These are phyloP conservation scores for Drosophila pruinosa DNA, from an alignment of 1,140 invertebrate species.

Conservation along the genomic window DNA sequence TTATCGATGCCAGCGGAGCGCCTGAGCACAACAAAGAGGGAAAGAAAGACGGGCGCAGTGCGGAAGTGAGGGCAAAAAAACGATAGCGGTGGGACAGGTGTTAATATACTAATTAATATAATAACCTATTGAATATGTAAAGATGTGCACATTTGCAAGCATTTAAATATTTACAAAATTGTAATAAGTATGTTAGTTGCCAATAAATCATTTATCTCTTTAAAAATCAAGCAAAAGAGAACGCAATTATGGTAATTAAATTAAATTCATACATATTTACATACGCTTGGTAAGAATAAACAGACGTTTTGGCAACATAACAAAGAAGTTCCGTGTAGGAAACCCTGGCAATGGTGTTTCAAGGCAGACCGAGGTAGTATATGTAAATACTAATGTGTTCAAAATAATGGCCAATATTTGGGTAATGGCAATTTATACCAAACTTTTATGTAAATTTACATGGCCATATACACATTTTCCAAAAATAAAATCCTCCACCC, in stretches of 20 bases:
- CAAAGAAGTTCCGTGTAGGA: constrained; percentile 3
- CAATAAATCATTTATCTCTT: background rate
- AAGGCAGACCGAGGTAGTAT: background rate
- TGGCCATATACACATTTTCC: background rate
- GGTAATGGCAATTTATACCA: background rate
- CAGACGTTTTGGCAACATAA: background rate
- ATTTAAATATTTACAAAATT: background rate
- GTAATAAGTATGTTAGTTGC: background rate
- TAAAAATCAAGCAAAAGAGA: background rate
- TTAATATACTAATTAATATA: background rate
- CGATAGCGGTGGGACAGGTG: background rate
- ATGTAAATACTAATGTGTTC: background rate
- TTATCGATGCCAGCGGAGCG: constrained; percentile 28
- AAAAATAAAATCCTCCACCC: constrained; percentile 7
- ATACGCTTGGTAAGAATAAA: background rate
- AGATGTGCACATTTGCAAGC: no score
- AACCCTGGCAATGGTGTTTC: background rate
- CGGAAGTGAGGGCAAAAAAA: background rate
- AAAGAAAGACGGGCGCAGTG: background rate
- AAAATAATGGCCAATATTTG: background rate
- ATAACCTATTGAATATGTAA: no score
- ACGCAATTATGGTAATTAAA: no score
- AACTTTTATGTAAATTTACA: background rate
- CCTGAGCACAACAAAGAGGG: constrained; percentile 23
- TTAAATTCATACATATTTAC: background rate